A percentile compares a stretch with the other conserved stretches of the same genome.
phyloP scores from a whole-genome alignment of 2,888 invertebrate species.

The Oscheius onirici region DNA sequence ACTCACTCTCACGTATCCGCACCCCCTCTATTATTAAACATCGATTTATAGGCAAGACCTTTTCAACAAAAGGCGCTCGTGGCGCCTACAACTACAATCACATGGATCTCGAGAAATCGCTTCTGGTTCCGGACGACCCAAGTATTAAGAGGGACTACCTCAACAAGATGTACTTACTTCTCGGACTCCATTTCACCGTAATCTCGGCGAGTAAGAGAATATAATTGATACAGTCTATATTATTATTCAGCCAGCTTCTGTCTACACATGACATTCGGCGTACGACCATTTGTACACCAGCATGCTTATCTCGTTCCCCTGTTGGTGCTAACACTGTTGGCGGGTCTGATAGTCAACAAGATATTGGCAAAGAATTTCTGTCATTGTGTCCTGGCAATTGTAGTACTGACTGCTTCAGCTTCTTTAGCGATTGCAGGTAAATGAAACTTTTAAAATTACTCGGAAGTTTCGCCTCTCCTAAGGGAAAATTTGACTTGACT shows the following conservation, averaged over 20 bases:
- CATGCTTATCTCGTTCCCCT: slow-evolving; percentile 18
- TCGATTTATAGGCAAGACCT: not conserved
- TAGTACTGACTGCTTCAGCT: not conserved
- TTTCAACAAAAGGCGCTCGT: not conserved
- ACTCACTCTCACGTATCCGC: too few species aligned
- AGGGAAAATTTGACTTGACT: too few species aligned
- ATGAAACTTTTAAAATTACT: not conserved
- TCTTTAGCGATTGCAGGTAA: not conserved
- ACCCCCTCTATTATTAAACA: not conserved
- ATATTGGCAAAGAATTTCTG: not conserved
- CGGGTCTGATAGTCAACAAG: not conserved
- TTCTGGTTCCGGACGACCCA: not conserved
- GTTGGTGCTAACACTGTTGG: not conserved
- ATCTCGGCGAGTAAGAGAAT: slow-evolving; percentile 17
- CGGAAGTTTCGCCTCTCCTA: too few species aligned
- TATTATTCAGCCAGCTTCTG: slow-evolving; percentile 6
- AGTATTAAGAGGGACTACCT: not conserved
- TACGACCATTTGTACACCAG: slow-evolving; percentile 33
- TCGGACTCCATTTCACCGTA: slow-evolving; percentile 10
- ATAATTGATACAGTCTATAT: not conserved
- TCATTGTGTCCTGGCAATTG: slow-evolving; percentile 1
- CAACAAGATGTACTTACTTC: slow-evolving; percentile 11
- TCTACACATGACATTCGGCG: slow-evolving; percentile 21
- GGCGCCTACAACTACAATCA: not conserved
- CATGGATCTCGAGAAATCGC: not conserved